These are phyloP conservation scores for Aphis craccivora DNA, from an alignment of 1,140 invertebrate genomes.

Conservation along the genomic window DNA sequence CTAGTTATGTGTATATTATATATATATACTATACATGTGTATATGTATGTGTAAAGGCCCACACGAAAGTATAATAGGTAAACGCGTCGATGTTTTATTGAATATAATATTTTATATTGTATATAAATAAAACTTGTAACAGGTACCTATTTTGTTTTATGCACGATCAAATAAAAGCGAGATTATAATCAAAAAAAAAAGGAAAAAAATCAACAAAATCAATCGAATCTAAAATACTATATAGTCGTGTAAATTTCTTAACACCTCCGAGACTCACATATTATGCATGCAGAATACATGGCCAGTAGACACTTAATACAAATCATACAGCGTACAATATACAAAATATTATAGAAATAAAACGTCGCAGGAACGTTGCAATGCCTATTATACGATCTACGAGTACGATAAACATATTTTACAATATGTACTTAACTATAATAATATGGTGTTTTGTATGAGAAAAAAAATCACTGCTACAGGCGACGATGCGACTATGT, in stretches of 20 bases:
- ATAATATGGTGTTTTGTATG: background rate
- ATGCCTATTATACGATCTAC: background rate
- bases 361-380: background rate
- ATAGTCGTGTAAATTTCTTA: background rate
- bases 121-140: background rate
- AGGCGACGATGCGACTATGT: background rate
- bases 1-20: background rate
- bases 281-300: background rate
- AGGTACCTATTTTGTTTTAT: background rate
- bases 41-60: background rate
- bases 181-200: background rate
- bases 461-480: conserved; percentile 15
- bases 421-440: background rate
- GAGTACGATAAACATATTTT: background rate
- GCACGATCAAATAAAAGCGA: background rate
- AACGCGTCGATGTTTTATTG: background rate
- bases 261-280: background rate
- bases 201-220: background rate
- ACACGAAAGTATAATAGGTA: background rate
- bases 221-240: background rate
- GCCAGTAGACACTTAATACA: background rate
- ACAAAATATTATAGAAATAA: background rate
- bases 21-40: no score
- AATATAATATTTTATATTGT: background rate
- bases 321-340: background rate